Base-by-base conservation (phyloP, 2,888 invertebrate genomes). In the Azorinus chamasolen region DNA sequence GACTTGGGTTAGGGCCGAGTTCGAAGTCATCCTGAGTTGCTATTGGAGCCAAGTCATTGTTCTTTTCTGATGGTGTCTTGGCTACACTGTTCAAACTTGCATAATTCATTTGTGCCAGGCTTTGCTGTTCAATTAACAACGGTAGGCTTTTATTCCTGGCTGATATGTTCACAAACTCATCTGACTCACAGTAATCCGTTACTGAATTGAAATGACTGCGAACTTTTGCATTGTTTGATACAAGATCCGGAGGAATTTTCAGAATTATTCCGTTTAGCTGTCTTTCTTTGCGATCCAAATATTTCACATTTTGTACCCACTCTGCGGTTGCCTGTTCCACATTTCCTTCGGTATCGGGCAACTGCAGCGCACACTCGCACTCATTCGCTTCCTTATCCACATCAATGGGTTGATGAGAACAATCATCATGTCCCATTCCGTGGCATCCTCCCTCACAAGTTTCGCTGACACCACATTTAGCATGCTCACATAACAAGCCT, bases 221-320 rank as follows among this genome's bases (percentile, higher is more conserved):
- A 50, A 66, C 69, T 65, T 75, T 75, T 54, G 72, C 74, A 58
- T 32, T 70, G 43, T 71, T 65, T 27, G 80, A 76, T 10, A 80
- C 55, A 41, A 81, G 66, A 54, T 81, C 77, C 18, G 77, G 77
- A 10, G 77, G 81, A 48, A 81, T 77, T 51, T 77, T 81, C 2
- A 81, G 61, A 22, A 81, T 66, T 41, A 81, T 71, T 25, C 81
- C 77, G 53, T 71, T 81, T 20, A 77, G 55, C 39, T 81, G 77
- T 39, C 65, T 54, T 43, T 81, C 81, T 45, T 74, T 77, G 18
- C 62, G 53, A 54, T 81, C 81, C 53, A 81, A 54, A 4, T 68
- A 54, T 51, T 66, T 85, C 59, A 79, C 83, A 62, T 82, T 82
- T 64, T 86, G 84, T 22, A 88, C 85, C 88, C 88, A 88, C 57